These are phyloP conservation scores for Apamea anceps DNA, from an alignment of 2,888 invertebrate species.

Conservation along the genomic window DNA sequence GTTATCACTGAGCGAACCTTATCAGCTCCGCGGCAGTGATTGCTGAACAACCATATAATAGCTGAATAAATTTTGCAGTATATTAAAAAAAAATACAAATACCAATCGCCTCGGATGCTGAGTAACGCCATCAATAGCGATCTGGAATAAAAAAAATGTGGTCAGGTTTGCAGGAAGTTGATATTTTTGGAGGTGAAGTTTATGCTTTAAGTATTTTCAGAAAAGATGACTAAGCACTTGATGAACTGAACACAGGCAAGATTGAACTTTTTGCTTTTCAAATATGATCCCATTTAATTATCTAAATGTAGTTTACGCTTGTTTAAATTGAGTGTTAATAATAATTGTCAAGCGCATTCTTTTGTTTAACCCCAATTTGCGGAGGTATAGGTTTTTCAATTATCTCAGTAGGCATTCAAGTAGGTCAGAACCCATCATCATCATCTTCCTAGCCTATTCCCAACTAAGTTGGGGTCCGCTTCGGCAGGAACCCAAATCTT, in stretches of 20 bases:
- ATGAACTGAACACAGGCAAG: not conserved
- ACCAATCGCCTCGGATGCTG: slow-evolving; percentile 85
- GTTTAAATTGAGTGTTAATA: slow-evolving; percentile 8
- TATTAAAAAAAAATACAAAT: slow-evolving; percentile 84
- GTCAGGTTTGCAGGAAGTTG: not conserved
- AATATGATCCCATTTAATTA: not conserved
- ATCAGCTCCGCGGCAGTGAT: slow-evolving; percentile 88
- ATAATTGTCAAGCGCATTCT: not conserved
- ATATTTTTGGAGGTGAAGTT: not conserved
- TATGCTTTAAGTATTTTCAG: not conserved
- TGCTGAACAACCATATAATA: slow-evolving; percentile 86
- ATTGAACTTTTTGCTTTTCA: not conserved
- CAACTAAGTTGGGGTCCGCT: not conserved
- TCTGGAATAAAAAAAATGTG: slow-evolving; percentile 78
- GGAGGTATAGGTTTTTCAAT: not conserved
- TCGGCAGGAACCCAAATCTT: not conserved
- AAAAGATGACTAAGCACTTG: not conserved
- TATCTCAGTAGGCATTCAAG: not conserved
- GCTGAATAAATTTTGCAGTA: slow-evolving; percentile 87
- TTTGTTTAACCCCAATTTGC: slow-evolving; percentile 18
- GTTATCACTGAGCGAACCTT: slow-evolving; percentile 88
- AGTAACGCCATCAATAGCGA: slow-evolving; percentile 88
- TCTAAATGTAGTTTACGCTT: not conserved
- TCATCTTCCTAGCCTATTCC: not conserved
- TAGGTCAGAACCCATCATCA: not conserved